A percentile compares a stretch with the other conserved stretches of the same genome.
Conservation (phyloP, 1,140 invertebrate species). For the Polypedilum pembai region DNA sequence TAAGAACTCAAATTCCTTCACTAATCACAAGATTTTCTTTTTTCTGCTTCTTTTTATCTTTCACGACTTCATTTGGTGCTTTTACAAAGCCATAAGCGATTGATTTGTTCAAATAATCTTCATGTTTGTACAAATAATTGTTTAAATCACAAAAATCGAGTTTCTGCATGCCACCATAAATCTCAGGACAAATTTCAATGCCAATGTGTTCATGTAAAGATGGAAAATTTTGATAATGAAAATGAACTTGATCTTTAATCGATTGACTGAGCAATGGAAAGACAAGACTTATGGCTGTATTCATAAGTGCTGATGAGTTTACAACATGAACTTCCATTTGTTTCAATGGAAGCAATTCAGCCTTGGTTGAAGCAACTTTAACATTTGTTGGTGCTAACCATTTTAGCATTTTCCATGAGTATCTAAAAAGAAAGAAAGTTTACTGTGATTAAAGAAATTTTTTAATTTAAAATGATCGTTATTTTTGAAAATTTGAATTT, state of each 20-base stretch:
- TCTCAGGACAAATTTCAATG: background rate
- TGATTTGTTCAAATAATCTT: slow-evolving; percentile 3
- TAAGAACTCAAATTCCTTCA: background rate
- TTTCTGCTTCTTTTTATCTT: slow-evolving; percentile 9
- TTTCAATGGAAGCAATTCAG: slow-evolving; percentile 36
- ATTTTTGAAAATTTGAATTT: too few relatives aligned
- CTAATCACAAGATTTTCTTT: background rate
- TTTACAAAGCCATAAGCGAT: background rate
- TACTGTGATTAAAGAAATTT: too few relatives aligned
- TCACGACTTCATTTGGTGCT: background rate
- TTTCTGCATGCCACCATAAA: background rate
- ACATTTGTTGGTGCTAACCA: slow-evolving; percentile 41
- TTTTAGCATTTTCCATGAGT: slow-evolving; percentile 38
- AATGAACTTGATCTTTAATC: slow-evolving; percentile 20
- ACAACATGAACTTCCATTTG: slow-evolving; percentile 37
- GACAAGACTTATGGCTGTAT: slow-evolving; percentile 34
- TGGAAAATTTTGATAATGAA: slow-evolving; percentile 23
- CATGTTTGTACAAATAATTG: slow-evolving; percentile 20
- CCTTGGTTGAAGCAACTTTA: slow-evolving; percentile 36
- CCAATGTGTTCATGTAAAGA: background rate
- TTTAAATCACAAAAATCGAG: background rate
- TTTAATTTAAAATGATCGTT: too few relatives aligned
- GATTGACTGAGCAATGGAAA: slow-evolving; percentile 37
- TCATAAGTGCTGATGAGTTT: slow-evolving; percentile 34
- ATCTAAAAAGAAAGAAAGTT: slow-evolving; percentile 21